Evolutionary conservation across 1,140 invertebrate species (phyloP), one percentile per base, ranked within the genome.

Genomic region (Dendrolimus kikuchii): DNA sequence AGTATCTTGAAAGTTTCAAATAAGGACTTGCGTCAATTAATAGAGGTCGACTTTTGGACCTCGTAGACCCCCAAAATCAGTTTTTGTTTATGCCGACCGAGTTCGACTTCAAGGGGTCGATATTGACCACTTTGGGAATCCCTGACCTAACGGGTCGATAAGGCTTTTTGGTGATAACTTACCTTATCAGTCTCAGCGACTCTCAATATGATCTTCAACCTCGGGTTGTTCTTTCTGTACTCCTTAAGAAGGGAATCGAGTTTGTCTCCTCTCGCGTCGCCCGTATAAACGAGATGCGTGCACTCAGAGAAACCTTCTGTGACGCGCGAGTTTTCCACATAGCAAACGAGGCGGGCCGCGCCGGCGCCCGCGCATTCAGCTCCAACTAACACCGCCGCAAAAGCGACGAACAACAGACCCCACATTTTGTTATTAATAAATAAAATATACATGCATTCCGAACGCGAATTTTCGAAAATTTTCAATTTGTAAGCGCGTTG

Each of bases 231-330:
- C 44, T 86, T 81, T 51, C 77, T 77, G 60, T 88, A 80, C 9
- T 78, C 81, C 65, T 85, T 84, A 53, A 82, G 66, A 5, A 87
- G 49, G 23, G 61, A 57, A 36, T 81, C 81, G n/a, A 88, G 75
- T 43, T 86, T 81, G 7, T 86, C 81, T 56, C 82, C 86, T 52
- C 82, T 77, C 40, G 79, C 75, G 51, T 78, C 62, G 36, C 86
- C 85, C 45, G 79, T 62, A 70, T 88, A 87, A 36, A 89, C 79
- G 49, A 89, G 74, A 61, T 89, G 88, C n/a, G 86, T 87, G 60
- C 87, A 89, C 62, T 85, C 78, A 44, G 77, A 74, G 56, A 71
- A 78, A 48, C 58, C 58, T 1, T 74, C 68, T 10, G 56, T 58
- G 7, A 60, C 62, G 60, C 68, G 66, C 56, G 74, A 62, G 59